Evolutionary conservation across 2,797 vertebrate species (phyloP).

Genomic region (Neosilurus mollespiculum): DNA sequence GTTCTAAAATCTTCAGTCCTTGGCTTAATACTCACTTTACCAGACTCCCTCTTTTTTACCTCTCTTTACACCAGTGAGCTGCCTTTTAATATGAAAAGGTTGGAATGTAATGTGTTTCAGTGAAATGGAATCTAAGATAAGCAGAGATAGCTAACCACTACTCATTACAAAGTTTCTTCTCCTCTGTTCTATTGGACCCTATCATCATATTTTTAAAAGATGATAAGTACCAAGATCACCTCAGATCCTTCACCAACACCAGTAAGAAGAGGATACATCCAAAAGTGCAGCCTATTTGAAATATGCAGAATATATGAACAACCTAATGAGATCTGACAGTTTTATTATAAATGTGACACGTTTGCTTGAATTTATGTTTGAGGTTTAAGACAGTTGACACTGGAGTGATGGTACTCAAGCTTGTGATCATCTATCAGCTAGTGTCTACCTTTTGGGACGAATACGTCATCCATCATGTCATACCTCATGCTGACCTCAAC

Average conservation of each 20-base stretch:
- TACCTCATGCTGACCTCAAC: neutral
- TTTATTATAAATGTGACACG: neutral
- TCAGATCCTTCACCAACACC: constrained; percentile 18
- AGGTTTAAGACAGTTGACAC: neutral
- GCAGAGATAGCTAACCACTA: neutral
- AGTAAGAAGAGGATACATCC: constrained; percentile 26
- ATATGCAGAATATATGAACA: constrained; percentile 24
- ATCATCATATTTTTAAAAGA: constrained; percentile 17
- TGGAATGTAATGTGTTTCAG: neutral
- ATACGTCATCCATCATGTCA: neutral
- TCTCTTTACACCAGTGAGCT: neutral
- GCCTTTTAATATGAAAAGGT: neutral
- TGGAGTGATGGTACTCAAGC: neutral
- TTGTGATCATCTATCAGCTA: neutral
- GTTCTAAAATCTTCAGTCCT: constrained; percentile 13
- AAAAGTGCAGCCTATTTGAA: constrained; percentile 35
- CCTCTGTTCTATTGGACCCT: neutral
- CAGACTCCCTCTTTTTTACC: constrained; percentile 10
- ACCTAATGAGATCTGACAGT: constrained; percentile 22
- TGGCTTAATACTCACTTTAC: constrained; percentile 14
- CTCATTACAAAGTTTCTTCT: neutral
- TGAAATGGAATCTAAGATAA: constrained; percentile 18
- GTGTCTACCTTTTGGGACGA: neutral
- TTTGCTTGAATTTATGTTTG: neutral
- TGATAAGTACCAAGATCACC: constrained; percentile 24